These are phyloP conservation scores for Myotis vivesi DNA, from an alignment of 2,797 vertebrate species.

Conservation along the genomic window DNA sequence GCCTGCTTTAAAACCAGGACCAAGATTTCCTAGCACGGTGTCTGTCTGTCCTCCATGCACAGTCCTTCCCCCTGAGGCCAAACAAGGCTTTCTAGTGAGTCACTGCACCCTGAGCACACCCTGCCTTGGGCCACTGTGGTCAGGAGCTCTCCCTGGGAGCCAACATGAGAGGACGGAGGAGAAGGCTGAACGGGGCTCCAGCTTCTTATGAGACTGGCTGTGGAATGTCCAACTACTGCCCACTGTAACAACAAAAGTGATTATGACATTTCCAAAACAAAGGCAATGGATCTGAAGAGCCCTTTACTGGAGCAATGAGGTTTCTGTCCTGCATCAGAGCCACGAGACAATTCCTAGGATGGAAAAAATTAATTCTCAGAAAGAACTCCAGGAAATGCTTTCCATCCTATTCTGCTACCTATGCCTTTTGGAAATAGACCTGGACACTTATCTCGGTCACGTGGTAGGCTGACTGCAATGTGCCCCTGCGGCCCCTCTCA, in stretches of 20 bases:
- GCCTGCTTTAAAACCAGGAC: slow-evolving; percentile 26
- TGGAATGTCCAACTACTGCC: neutral
- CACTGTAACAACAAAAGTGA: neutral
- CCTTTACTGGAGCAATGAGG: neutral
- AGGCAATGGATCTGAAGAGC: neutral
- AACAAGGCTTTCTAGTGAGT: slow-evolving; percentile 56
- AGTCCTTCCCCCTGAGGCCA: slow-evolving; percentile 47
- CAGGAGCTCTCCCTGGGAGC: slow-evolving; percentile 54
- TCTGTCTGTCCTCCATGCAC: slow-evolving; percentile 58
- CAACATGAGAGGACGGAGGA: neutral
- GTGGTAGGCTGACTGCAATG: neutral
- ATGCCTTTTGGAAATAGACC: neutral
- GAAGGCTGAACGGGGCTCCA: neutral
- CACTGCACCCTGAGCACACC: slow-evolving; percentile 53
- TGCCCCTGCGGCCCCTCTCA: neutral
- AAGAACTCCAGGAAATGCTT: neutral
- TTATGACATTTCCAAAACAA: neutral
- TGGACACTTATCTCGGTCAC: neutral
- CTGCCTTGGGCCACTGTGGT: neutral
- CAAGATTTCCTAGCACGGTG: neutral
- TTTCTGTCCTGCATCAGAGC: neutral
- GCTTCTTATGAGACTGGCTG: neutral
- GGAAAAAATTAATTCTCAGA: neutral
- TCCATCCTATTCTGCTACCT: neutral
- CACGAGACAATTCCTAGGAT: neutral